Conservation (phyloP, 1,140 invertebrate species). For the Monochamus saltuarius region DNA sequence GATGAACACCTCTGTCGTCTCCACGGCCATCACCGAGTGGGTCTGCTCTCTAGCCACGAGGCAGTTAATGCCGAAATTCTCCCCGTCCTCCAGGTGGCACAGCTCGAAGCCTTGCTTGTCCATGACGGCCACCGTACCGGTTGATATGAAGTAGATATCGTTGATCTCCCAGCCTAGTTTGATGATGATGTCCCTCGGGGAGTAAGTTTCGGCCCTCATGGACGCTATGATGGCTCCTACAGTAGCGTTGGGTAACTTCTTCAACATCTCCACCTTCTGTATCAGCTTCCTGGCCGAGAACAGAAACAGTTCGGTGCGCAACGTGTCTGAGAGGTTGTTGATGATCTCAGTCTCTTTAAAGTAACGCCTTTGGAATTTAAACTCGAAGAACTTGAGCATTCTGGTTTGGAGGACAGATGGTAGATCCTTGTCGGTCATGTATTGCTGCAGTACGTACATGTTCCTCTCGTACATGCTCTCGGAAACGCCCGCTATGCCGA, state of each 20-base stretch:
- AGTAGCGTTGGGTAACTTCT: constrained; percentile 43
- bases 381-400: constrained; percentile 19
- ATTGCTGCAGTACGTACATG: constrained; percentile 17
- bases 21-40: constrained; percentile 19
- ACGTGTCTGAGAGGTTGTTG: constrained; percentile 27
- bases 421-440: constrained; percentile 22
- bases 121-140: constrained; percentile 53
- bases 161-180: constrained; percentile 46
- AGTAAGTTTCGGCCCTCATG: constrained; percentile 51
- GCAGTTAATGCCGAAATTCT: constrained; percentile 23
- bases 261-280: constrained; percentile 49
- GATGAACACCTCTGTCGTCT: constrained; percentile 25
- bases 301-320: constrained; percentile 50
- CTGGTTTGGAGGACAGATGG: constrained; percentile 16
- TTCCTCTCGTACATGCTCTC: constrained; percentile 30
- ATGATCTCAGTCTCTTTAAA: constrained; percentile 30
- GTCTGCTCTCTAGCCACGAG: not conserved
- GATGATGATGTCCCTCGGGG: constrained; percentile 54
- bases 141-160: constrained; percentile 53
- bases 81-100: constrained; percentile 25
- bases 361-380: constrained; percentile 26
- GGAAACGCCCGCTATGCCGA: constrained; percentile 25
- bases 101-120: constrained; percentile 19
- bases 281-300: constrained; percentile 50
- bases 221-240: constrained; percentile 43